phyloP scores from a whole-genome alignment of 2,888 invertebrate species.

The Scaptomyza polygonia region DNA sequence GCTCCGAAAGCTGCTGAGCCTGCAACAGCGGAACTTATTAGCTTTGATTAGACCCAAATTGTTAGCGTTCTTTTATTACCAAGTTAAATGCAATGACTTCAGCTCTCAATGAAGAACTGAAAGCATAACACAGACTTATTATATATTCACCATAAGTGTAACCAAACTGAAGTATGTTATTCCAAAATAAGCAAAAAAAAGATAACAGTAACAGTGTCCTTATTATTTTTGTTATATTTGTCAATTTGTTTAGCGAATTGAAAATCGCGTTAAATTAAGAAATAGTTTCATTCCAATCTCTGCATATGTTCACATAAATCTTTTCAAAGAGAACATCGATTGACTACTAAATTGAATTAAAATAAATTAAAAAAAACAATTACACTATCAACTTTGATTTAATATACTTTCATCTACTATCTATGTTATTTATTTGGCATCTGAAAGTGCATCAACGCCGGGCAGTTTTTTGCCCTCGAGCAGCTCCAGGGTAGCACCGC shows the following conservation, averaged over 20 bases:
- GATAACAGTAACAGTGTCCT: background rate
- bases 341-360: background rate
- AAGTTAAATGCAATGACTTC: background rate
- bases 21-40: constrained; percentile 91
- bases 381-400: no score
- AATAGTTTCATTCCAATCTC: constrained; percentile 16
- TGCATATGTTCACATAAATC: background rate
- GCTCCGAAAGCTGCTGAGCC: constrained; percentile 84
- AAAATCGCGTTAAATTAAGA: constrained; percentile 1
- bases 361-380: no score
- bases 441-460: constrained; percentile 91
- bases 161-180: constrained; percentile 24
- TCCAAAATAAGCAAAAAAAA: constrained; percentile 25
- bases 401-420: background rate
- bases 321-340: constrained; percentile 1
- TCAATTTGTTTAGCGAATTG: constrained; percentile 2
- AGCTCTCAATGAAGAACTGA: background rate
- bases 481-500: constrained; percentile 95
- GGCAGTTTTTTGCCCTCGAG: constrained; percentile 95
- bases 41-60: constrained; percentile 88
- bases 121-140: constrained; percentile 9
- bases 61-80: constrained; percentile 12
- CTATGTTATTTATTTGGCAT: constrained; percentile 51
- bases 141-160: constrained; percentile 27
- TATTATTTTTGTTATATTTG: constrained; percentile 5